These are phyloP conservation scores for Petrophora chlorosata DNA, from an alignment of 2,888 invertebrate species.

Conservation along the genomic window DNA sequence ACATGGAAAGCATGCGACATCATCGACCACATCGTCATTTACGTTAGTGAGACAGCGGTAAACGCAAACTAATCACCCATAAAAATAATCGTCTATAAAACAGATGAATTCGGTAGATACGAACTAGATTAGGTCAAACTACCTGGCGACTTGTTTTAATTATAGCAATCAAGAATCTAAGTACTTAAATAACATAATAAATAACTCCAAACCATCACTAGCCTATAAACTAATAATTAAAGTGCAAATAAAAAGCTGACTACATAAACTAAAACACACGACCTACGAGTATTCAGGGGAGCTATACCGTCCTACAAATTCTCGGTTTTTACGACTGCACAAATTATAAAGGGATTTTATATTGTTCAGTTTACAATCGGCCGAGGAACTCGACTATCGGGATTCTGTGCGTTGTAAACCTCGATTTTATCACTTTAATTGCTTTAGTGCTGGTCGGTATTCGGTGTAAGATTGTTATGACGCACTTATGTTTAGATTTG, in stretches of 20 bases:
- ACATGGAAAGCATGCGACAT: too few species aligned
- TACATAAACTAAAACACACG: conserved; percentile 22
- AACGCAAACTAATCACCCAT: too few species aligned
- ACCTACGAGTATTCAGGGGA: conserved; percentile 22
- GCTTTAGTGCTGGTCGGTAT: conserved; percentile 49
- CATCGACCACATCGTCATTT: too few species aligned
- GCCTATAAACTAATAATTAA: conserved; percentile 8
- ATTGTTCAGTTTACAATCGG: conserved; percentile 37
- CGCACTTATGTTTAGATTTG: conserved; percentile 13
- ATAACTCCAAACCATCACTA: not conserved
- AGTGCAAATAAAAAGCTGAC: conserved; percentile 23
- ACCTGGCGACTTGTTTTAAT: not conserved
- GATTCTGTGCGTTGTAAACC: conserved; percentile 68
- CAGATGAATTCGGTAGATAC: too few species aligned
- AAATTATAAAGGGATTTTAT: conserved; percentile 39
- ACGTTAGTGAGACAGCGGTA: too few species aligned
- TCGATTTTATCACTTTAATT: conserved; percentile 70
- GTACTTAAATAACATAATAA: not conserved
- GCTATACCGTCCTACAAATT: conserved; percentile 30
- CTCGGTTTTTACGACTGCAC: conserved; percentile 37
- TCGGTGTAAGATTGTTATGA: conserved; percentile 32
- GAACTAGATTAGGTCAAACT: not conserved
- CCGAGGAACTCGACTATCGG: conserved; percentile 45
- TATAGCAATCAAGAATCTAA: not conserved
- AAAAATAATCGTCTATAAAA: too few species aligned